Base-by-base conservation (phyloP, 2,888 invertebrate genomes). In the Athalia cordata region DNA sequence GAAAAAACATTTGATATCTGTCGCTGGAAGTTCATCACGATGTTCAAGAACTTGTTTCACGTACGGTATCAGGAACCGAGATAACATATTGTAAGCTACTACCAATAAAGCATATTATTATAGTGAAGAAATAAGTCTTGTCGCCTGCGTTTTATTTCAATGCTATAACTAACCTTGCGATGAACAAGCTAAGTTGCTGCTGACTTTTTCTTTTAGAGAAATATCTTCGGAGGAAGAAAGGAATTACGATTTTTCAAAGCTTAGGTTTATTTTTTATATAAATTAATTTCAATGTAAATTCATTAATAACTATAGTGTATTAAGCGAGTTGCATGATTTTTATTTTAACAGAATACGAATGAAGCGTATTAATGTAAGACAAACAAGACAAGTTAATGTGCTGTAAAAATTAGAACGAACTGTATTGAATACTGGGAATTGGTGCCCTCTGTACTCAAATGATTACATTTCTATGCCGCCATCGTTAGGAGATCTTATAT, bases 401-500 rank as follows among this genome's bases (percentile, higher is more conserved):
- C 62, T 11, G 62, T 75, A 50, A 75, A 43, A 75, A 75, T 49
- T 75, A 29, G 75, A 75, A 75, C 62, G 52, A 64, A 50, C 50
- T 64, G 50, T 64, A 55, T 50, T 29, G 59, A 64, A 62, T 75
- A 62, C 6, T 50, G 13, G 50, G 50, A 75, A 61, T 45, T 13
- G 13, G 43, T 59, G 15, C 45, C 8, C 76, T 29, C 50, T 13
- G 9, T 13, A 43, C 49, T 5, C 52, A 70, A 77, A 52, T 57
- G 57, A 45, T 81, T 83, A 83, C 77, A 80, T 77, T 62, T 81
- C 82, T 65, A 79, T 78, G 49, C 77, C 77, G 68, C 88, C 88
- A 82, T 88, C 87, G 57, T 80, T 82, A 66, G 93, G 92, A 79
- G 93, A 92, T 83, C 95, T 94, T 61, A 99, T 96, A 89, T 99